Evolutionary conservation across 2,113 vertebrate species (phyloP).

Genomic region (Halcyon malimbica): DNA sequence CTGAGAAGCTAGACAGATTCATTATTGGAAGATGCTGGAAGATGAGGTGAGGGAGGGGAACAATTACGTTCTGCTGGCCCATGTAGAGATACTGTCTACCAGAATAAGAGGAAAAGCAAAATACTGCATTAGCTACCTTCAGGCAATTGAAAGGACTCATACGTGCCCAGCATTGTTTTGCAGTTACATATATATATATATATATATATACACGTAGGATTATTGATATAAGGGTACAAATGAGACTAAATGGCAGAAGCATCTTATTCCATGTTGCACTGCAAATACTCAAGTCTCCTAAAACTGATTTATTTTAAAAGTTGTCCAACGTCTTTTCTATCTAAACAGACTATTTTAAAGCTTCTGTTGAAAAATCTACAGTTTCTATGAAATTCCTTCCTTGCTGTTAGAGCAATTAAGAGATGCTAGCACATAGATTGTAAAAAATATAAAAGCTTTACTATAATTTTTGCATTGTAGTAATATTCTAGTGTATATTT

Average conservation of each 20-base stretch:
- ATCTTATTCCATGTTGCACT: neutral
- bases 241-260: neutral
- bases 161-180: neutral
- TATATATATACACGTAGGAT: neutral
- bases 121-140: neutral
- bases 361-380: neutral
- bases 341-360: neutral
- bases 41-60: neutral
- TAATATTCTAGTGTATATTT: neutral
- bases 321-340: neutral
- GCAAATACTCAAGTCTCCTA: neutral
- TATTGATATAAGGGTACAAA: neutral
- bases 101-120: neutral
- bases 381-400: neutral
- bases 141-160: neutral
- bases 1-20: neutral
- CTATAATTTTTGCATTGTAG: neutral
- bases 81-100: neutral
- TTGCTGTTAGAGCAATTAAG: neutral
- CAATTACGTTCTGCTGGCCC: neutral
- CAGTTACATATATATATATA: neutral
- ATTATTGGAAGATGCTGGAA: neutral
- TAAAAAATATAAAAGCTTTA: neutral
- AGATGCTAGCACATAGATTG: neutral
- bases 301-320: neutral